Base-by-base conservation (phyloP, 2,888 invertebrate species). In the Neelides folsomi region DNA sequence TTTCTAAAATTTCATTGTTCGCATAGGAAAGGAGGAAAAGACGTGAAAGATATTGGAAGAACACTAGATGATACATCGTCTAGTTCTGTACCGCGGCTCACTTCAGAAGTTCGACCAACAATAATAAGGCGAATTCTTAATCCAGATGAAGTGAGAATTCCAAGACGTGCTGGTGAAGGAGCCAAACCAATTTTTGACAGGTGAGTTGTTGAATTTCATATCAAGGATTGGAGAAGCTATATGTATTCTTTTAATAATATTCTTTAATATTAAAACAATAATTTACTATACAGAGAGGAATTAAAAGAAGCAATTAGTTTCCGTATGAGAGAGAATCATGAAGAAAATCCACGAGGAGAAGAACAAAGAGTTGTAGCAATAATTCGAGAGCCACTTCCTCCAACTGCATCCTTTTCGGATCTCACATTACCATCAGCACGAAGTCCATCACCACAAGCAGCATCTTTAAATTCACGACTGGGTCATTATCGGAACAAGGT, bases 71-170 rank as follows among this genome's bases (percentile, higher is more conserved):
- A 20, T 47, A 56, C 20, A 56, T 27, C 27, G 3, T 27, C 27
- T 5, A 27, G 27, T 7, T 27, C 27, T 27, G 27, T 60, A 16
- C 58, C 55, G 45, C 43, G 57, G 3, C 56, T 60, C 15, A 40
- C 56, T 12, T 38, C 56, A 7, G 55, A 58, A 18, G 48, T 18
- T n/a, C 43, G 54, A 13, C 45, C 47, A 16, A 41, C 52, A 19
- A 63, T 64, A 37, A 58, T 60, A 9, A 54, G 64, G 27, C 52
- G 54, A 8, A 62, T 64, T 36, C 38, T 60, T 10, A 56, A 59
- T 56, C 57, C 62, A 2, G 59, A 62, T 16, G 59, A 59, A 41
- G 62, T 64, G 0, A 62, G 54, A 42, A 62, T 64, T 37, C 64
- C 64, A 1, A 38, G 64, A 38, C 48, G 64, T 5, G 41, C 54